Conservation (phyloP, 2,888 invertebrate genomes). For the Caenorhabditis sinica region DNA sequence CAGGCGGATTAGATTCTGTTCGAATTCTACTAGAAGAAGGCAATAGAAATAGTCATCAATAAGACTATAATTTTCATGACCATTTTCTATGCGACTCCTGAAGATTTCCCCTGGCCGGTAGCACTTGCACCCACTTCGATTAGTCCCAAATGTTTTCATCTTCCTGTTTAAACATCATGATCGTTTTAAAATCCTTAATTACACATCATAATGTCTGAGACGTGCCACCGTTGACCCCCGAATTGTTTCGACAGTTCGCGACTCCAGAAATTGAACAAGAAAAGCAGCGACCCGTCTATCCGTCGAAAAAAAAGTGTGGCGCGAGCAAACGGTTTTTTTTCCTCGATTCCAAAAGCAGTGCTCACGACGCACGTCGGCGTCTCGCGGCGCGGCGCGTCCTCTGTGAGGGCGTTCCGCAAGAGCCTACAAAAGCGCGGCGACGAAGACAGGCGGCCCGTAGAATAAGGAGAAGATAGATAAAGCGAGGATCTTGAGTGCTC, state of each 20-base stretch:
- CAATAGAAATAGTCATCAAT: no score
- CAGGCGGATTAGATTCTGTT: no score
- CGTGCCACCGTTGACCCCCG: conserved; percentile 49
- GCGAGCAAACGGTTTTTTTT: conserved; percentile 48
- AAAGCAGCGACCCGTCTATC: conserved; percentile 32
- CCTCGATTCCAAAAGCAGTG: conserved; percentile 63
- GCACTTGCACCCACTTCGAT: neutral
- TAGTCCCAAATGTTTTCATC: conserved; percentile 1
- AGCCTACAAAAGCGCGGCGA: conserved; percentile 57
- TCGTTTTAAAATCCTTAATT: conserved; percentile 31
- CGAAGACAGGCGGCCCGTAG: conserved; percentile 23
- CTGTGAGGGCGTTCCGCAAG: conserved; percentile 53
- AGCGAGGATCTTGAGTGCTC: conserved; percentile 65
- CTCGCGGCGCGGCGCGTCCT: conserved; percentile 48
- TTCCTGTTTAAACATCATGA: conserved; percentile 41
- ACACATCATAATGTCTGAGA: conserved; percentile 33
- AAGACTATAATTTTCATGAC: no score
- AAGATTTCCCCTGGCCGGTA: no score
- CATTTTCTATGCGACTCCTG: no score
- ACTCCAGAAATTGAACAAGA: conserved; percentile 47
- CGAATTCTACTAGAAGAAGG: no score
- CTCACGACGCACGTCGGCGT: conserved; percentile 60
- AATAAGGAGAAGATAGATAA: conserved; percentile 52
- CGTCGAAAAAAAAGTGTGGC: conserved; percentile 51
- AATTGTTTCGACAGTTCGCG: conserved; percentile 54